phyloP scores from a whole-genome alignment of 2,888 invertebrate genomes.

The Calameuta idolon region DNA sequence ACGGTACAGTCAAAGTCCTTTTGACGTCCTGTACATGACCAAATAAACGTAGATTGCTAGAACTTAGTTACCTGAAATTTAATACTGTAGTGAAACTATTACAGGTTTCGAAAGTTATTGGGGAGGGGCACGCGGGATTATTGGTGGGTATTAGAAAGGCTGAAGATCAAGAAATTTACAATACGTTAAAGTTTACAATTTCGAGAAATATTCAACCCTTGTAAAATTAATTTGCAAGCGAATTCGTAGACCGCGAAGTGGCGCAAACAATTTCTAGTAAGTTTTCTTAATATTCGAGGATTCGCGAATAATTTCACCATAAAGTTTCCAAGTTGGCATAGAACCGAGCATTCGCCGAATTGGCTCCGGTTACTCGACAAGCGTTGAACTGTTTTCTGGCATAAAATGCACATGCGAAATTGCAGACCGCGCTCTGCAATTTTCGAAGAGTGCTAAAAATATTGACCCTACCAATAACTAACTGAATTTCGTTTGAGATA shows the following conservation, averaged over 20 bases:
- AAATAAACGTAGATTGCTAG: background rate
- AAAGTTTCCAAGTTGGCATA: conserved; percentile 51
- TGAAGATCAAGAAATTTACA: background rate
- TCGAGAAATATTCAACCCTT: background rate
- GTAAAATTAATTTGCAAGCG: background rate
- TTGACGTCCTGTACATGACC: background rate
- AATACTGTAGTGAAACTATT: background rate
- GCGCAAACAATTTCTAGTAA: conserved; percentile 26
- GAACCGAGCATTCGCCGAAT: conserved; percentile 46
- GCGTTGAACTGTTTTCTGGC: conserved; percentile 50
- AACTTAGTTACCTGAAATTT: background rate
- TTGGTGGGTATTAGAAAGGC: background rate
- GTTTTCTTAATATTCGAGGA: conserved; percentile 30
- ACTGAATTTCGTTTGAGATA: background rate
- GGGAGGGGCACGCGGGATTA: background rate
- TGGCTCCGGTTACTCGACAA: conserved; percentile 50
- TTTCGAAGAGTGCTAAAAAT: conserved; percentile 50
- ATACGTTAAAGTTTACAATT: background rate
- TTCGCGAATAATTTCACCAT: conserved; percentile 51
- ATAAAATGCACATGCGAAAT: conserved; percentile 47
- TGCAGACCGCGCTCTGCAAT: conserved; percentile 48
- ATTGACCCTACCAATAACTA: background rate
- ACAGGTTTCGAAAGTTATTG: background rate
- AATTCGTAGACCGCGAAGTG: background rate
- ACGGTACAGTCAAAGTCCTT: background rate